Evolutionary conservation across 2,113 vertebrate genomes (phyloP).

Genomic region (Sphyrna mokarran): DNA sequence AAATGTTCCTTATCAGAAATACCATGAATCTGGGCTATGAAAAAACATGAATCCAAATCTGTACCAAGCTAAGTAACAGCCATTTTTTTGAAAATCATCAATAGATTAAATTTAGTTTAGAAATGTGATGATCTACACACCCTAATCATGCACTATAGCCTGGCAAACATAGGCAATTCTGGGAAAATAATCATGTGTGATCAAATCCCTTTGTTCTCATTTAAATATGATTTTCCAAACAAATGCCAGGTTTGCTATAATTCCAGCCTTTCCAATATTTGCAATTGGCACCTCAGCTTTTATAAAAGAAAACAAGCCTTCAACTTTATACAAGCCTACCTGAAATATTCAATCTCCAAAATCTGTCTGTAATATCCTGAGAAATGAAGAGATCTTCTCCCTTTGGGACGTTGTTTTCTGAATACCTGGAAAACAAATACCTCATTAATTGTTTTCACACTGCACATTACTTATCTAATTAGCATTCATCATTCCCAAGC

Average conservation of each 20-base stretch:
- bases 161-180: not conserved
- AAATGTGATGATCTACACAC: not conserved
- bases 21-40: not conserved
- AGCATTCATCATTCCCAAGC: not conserved
- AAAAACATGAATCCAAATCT: not conserved
- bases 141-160: not conserved
- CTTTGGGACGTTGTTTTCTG: not conserved
- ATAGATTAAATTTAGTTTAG: not conserved
- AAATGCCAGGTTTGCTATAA: not conserved
- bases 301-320: not conserved
- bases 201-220: not conserved
- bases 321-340: conserved; percentile 2
- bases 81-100: not conserved
- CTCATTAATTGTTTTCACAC: not conserved
- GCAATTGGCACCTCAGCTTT: not conserved
- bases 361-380: not conserved
- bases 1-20: not conserved
- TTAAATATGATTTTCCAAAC: not conserved
- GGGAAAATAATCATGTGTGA: not conserved
- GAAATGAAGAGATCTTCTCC: not conserved
- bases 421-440: not conserved
- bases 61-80: not conserved
- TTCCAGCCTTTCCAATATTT: not conserved
- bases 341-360: not conserved
- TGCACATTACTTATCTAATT: not conserved